phyloP scores from a whole-genome alignment of 1,140 invertebrate species.

The Drosophila triauraria region DNA sequence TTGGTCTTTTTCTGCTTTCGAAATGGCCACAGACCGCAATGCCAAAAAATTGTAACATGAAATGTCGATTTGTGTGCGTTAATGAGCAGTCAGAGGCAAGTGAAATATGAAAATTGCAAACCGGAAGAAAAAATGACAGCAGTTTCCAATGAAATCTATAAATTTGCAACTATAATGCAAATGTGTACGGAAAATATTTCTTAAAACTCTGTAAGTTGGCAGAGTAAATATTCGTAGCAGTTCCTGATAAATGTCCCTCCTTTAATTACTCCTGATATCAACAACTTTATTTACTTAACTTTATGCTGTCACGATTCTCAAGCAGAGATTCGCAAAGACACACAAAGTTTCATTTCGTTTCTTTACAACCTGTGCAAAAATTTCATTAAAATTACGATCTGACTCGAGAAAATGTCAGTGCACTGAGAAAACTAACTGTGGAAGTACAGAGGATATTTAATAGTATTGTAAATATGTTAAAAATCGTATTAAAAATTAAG shows the following conservation, averaged over 20 bases:
- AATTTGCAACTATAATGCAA: background rate
- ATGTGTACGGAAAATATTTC: background rate
- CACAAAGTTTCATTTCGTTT: conserved; percentile 17
- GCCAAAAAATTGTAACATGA: conserved; percentile 67
- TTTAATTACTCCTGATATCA: background rate
- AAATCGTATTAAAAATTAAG: background rate
- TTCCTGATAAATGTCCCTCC: background rate
- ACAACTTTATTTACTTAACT: conserved; percentile 13
- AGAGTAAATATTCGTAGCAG: background rate
- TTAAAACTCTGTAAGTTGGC: background rate
- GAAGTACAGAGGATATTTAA: background rate
- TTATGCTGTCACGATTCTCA: background rate
- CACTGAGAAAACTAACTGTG: background rate
- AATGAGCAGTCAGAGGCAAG: conserved; percentile 45
- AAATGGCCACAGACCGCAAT: conserved; percentile 51
- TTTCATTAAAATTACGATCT: conserved; percentile 33
- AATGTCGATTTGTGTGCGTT: conserved; percentile 63
- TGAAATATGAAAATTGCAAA: conserved; percentile 18
- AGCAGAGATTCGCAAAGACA: conserved; percentile 2
- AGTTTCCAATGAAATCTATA: background rate
- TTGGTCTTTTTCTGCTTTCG: conserved; percentile 13
- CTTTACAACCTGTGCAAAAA: conserved; percentile 9
- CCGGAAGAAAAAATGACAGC: conserved; percentile 13
- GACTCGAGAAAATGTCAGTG: conserved; percentile 10
- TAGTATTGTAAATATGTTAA: background rate